A percentile compares a stretch with the other conserved stretches of the same genome.
Evolutionary conservation across 1,140 invertebrate species (phyloP).

Genomic region (Hormaphis cornu): DNA sequence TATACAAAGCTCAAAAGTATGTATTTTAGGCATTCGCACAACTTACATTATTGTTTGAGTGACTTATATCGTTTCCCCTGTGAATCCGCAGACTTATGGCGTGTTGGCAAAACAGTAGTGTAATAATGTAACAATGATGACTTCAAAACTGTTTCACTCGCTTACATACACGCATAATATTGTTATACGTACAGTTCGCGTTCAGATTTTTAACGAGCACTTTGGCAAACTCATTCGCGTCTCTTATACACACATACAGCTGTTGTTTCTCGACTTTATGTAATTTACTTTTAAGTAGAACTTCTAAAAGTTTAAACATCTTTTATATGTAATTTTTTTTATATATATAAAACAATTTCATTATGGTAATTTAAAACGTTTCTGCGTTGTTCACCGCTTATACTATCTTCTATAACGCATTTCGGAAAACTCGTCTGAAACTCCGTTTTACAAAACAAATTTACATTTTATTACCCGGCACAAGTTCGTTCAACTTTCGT

Average conservation of each 20-base stretch:
- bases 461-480: conserved; percentile 13
- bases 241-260: background rate
- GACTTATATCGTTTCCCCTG: too few relatives aligned
- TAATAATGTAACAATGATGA: too few relatives aligned
- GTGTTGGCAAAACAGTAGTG: too few relatives aligned
- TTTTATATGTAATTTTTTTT: too few relatives aligned
- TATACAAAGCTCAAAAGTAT: too few relatives aligned
- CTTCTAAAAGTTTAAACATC: background rate
- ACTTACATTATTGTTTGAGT: too few relatives aligned
- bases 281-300: conserved; percentile 8
- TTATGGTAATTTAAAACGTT: conserved; percentile 28
- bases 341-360: conserved; percentile 9
- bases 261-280: too few relatives aligned
- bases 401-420: background rate
- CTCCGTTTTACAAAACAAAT: background rate
- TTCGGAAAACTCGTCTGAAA: background rate
- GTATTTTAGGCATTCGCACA: too few relatives aligned
- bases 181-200: background rate
- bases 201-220: conserved; percentile 8
- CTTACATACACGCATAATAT: background rate
- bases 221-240: background rate
- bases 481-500: background rate
- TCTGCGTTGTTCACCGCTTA: background rate
- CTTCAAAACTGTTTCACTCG: background rate
- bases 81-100: too few relatives aligned